A percentile compares a stretch with the other conserved stretches of the same genome.
These are phyloP conservation scores for Chamaea fasciata DNA, from an alignment of 2,113 vertebrate species.

Conservation along the genomic window DNA sequence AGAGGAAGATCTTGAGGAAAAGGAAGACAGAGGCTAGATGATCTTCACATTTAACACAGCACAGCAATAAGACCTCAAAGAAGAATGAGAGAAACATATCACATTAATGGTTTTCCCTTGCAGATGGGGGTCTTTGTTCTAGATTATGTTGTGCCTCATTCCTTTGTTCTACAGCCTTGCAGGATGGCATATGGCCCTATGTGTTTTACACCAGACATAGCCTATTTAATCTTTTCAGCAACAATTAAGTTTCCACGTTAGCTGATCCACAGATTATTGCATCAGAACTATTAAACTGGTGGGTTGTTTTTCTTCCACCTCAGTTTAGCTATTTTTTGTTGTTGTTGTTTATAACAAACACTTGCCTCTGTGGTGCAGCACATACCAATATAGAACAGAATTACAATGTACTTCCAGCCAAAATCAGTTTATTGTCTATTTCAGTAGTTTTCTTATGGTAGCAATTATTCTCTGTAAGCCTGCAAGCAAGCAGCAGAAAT, in stretches of 20 bases:
- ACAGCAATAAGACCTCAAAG: not conserved
- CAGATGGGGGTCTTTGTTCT: not conserved
- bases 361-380: constrained; percentile 67
- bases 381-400: constrained; percentile 76
- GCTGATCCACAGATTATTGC: constrained; percentile 62
- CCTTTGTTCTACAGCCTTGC: not conserved
- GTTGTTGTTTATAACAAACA: constrained; percentile 76
- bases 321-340: constrained; percentile 38
- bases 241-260: constrained; percentile 63
- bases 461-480: constrained; percentile 80
- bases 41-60: not conserved
- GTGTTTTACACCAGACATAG: constrained; percentile 31
- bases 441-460: constrained; percentile 77
- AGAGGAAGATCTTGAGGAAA: not conserved
- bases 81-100: not conserved
- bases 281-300: constrained; percentile 63
- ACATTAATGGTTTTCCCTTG: not conserved
- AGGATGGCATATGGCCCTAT: constrained; percentile 24
- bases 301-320: constrained; percentile 42
- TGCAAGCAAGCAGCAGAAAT: constrained; percentile 76
- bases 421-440: constrained; percentile 80
- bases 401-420: constrained; percentile 78
- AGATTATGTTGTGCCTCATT: not conserved
- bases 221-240: constrained; percentile 68
- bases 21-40: not conserved